Percentiles rank a stretch among this genome's conserved stretches.
Evolutionary conservation across 2,888 invertebrate species (phyloP).

Genomic region (Itoplectis maculator): DNA sequence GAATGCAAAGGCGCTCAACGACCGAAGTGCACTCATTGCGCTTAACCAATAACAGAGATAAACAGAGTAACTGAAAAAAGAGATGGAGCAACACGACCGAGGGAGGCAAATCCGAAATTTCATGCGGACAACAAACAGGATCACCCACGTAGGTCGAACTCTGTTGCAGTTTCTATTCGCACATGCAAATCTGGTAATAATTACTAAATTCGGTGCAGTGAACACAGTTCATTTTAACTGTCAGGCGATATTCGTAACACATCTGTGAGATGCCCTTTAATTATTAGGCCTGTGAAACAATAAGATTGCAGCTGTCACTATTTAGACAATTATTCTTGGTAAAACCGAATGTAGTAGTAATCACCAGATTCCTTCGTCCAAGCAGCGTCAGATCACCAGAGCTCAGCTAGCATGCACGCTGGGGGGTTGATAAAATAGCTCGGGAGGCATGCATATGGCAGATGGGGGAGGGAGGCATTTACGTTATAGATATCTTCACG

Average conservation of each 20-base stretch:
- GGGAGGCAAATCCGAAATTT: slow-evolving; percentile 40
- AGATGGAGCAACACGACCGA: background rate
- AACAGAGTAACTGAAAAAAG: background rate
- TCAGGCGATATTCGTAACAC: too few relatives aligned
- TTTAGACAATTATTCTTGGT: too few relatives aligned
- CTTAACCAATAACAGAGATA: background rate
- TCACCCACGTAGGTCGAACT: slow-evolving; percentile 35
- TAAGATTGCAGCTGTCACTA: too few relatives aligned
- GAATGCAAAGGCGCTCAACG: slow-evolving; percentile 40
- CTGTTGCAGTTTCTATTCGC: slow-evolving; percentile 51
- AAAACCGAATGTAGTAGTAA: too few relatives aligned
- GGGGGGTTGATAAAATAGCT: slow-evolving; percentile 80
- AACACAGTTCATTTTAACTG: too few relatives aligned
- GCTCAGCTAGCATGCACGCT: slow-evolving; percentile 58
- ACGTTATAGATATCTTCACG: slow-evolving; percentile 81
- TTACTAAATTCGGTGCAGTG: too few relatives aligned
- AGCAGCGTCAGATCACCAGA: slow-evolving; percentile 14
- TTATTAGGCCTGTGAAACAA: too few relatives aligned
- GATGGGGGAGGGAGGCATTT: slow-evolving; percentile 63
- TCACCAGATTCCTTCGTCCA: too few relatives aligned
- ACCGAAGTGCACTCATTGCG: slow-evolving; percentile 44
- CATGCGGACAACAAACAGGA: background rate
- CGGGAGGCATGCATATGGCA: slow-evolving; percentile 57
- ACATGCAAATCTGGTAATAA: too few relatives aligned
- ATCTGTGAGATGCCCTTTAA: too few relatives aligned